Conservation (phyloP, 2,888 invertebrate species). For the Nymphalis c-album region DNA sequence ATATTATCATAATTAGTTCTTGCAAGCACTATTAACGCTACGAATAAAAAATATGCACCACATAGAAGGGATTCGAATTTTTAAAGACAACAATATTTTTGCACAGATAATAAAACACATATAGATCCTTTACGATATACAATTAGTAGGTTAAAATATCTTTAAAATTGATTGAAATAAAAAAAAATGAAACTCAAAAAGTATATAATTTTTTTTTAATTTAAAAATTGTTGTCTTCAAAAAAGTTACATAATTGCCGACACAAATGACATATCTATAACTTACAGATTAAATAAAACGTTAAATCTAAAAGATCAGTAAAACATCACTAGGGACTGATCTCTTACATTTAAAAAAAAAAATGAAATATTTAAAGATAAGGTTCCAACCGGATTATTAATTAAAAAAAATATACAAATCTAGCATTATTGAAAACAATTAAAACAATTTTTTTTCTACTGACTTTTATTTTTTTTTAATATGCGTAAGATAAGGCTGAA, state of each 20-base stretch:
- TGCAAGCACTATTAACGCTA: slow-evolving; percentile 37
- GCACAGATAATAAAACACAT: slow-evolving; percentile 22
- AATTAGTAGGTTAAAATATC: slow-evolving; percentile 1
- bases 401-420: background rate
- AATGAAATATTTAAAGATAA: background rate
- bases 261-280: slow-evolving; percentile 42
- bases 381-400: slow-evolving; percentile 17
- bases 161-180: background rate
- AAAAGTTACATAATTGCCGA: slow-evolving; percentile 42
- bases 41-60: slow-evolving; percentile 47
- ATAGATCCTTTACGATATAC: slow-evolving; percentile 20
- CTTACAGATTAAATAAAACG: slow-evolving; percentile 30
- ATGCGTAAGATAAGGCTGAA: slow-evolving; percentile 15
- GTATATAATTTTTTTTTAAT: background rate
- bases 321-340: slow-evolving; percentile 32
- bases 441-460: background rate
- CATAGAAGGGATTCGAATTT: slow-evolving; percentile 38
- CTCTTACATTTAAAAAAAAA: slow-evolving; percentile 31
- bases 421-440: background rate
- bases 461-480: background rate
- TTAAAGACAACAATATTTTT: slow-evolving; percentile 44
- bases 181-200: background rate
- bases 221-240: slow-evolving; percentile 44
- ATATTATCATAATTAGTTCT: slow-evolving; percentile 37
- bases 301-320: slow-evolving; percentile 42